Percentiles rank a stretch among this genome's conserved stretches.
These are phyloP conservation scores for Scyliorhinus canicula DNA, from an alignment of 2,797 vertebrate species.

Conservation along the genomic window DNA sequence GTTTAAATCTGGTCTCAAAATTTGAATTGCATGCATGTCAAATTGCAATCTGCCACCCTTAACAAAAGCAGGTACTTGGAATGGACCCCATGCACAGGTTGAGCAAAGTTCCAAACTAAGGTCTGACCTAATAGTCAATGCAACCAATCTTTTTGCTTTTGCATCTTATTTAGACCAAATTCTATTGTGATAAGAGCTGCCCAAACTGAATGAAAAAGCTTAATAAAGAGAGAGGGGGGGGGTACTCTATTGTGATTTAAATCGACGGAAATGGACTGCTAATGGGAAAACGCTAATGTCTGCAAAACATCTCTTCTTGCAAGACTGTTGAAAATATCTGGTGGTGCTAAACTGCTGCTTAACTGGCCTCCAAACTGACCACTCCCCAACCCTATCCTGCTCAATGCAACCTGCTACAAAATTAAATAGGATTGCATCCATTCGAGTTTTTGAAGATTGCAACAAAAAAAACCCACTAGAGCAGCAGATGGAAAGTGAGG, in stretches of 20 bases:
- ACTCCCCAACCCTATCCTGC: background rate
- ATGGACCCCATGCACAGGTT: background rate
- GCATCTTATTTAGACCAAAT: background rate
- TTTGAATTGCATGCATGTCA: background rate
- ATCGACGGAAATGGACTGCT: background rate
- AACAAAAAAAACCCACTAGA: background rate
- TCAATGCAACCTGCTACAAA: background rate
- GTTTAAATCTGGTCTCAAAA: background rate
- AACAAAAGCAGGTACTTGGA: background rate
- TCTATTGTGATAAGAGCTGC: background rate
- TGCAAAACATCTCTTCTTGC: background rate
- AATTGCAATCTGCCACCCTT: no score
- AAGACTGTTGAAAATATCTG: background rate
- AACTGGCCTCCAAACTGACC: background rate
- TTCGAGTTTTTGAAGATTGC: background rate
- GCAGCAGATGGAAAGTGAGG: background rate
- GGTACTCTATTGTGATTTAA: background rate
- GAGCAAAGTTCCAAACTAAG: background rate
- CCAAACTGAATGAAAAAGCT: background rate
- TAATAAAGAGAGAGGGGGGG: background rate
- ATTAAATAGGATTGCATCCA: no score
- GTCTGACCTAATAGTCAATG: background rate
- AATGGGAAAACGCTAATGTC: background rate
- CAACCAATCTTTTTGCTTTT: no score
- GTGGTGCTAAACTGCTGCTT: background rate